Evolutionary conservation across 2,888 invertebrate species (phyloP).

Genomic region (Odontomyia ornata): DNA sequence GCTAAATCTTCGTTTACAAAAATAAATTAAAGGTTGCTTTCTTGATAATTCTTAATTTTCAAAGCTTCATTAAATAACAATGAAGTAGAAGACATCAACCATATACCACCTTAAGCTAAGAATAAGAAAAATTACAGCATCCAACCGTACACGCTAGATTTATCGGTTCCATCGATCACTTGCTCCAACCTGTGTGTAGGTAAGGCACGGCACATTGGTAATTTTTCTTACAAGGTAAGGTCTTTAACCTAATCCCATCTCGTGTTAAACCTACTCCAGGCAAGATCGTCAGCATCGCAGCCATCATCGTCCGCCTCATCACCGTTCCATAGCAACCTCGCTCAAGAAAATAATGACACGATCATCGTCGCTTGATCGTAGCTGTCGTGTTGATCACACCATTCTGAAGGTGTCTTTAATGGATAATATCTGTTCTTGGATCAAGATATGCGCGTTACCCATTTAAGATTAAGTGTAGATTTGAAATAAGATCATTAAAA

Average conservation of each 20-base stretch:
- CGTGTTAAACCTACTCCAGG: background rate
- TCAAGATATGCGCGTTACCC: conserved; percentile 35
- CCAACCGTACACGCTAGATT: background rate
- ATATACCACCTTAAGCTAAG: too few relatives aligned
- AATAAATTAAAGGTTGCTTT: too few relatives aligned
- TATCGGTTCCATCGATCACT: conserved; percentile 6
- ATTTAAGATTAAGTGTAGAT: conserved; percentile 38
- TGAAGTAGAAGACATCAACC: too few relatives aligned
- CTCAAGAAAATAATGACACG: conserved; percentile 37
- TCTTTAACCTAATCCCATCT: conserved; percentile 23
- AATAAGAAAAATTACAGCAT: too few relatives aligned
- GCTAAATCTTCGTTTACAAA: too few relatives aligned
- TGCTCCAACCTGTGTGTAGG: background rate
- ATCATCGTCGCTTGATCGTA: conserved; percentile 31
- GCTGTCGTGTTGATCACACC: conserved; percentile 47
- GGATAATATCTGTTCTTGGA: conserved; percentile 46
- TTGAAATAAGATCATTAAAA: conserved; percentile 29
- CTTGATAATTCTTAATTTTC: too few relatives aligned
- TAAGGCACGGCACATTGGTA: background rate
- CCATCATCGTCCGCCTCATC: conserved; percentile 3
- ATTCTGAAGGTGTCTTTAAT: conserved; percentile 47
- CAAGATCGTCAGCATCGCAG: background rate
- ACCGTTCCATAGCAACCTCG: background rate
- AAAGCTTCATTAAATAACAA: too few relatives aligned
- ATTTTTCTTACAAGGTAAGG: background rate